Base-by-base conservation (phyloP, 2,113 vertebrate species). In the Carassius auratus region DNA sequence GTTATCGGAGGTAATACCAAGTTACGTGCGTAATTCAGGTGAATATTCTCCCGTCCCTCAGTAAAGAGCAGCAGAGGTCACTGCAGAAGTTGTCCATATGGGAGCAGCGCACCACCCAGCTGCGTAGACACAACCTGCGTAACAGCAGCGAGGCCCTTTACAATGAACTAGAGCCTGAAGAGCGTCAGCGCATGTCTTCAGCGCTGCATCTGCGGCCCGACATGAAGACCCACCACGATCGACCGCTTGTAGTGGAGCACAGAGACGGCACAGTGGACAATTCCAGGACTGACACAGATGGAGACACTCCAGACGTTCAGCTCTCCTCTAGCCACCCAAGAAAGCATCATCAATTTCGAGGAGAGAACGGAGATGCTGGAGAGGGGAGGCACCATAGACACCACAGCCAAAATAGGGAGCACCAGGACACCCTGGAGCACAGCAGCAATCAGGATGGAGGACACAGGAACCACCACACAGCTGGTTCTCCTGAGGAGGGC, bases 31-130 rank as follows among this genome's bases (percentile, higher is more conserved):
- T 87, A 85, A 79, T 59, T 33, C 75, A 90, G 90, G 75, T 85
- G 90, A 19, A n/a, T 81, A 45, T 86, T 45, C 45, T 36, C 4
- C 75, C 36, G 5, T 45, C 36, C 64, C 59, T 87, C 89, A 99
- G 97, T 92, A 99, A 96, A 91, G 95, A 96, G 87, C 97, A 97
- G 94, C 96, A 97, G 93, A 96, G 95, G 12, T 92, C 96, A 2
- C 92, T 94, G 74, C 98, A 98, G 92, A 90, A 94, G 82, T 96
- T 96, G 93, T 99, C 98, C 0, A 94, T 99, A 30, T 99, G 98
- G 98, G 98, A 99, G 92, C 98, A 99, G 94, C 95, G 97, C 87
- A 97, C 97, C 90, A 97, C 95, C 78, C 97, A 98, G 92, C 96
- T 99, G 81, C 95, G 98, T 69, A 94, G 95, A 83, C 97, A 98